These are phyloP conservation scores for Elephantulus edwardii DNA, from an alignment of 2,113 vertebrate species.

Conservation along the genomic window DNA sequence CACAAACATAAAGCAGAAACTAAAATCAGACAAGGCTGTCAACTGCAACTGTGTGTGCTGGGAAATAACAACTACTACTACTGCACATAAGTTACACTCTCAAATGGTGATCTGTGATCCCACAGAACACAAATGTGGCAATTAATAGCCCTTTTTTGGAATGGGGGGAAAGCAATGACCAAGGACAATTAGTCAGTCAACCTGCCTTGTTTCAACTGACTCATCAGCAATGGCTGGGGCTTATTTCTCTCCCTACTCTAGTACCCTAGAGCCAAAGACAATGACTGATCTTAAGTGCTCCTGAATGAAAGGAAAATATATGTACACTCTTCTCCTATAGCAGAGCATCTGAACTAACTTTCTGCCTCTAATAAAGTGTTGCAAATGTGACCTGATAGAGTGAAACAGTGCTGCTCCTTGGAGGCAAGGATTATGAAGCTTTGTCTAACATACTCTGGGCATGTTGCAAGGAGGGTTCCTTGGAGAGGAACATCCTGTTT, in stretches of 20 bases:
- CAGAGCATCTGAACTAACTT: background rate
- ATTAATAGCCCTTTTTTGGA: background rate
- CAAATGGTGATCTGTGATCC: background rate
- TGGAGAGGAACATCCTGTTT: no score
- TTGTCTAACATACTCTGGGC: no score
- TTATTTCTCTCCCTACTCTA: background rate
- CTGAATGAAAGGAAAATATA: background rate
- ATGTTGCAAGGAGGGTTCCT: no score
- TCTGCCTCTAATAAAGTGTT: slow-evolving; percentile 17
- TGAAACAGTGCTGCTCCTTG: no score
- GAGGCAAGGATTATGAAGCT: no score
- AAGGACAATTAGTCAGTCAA: background rate
- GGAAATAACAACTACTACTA: background rate
- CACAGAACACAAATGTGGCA: background rate
- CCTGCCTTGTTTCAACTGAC: background rate
- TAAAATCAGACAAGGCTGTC: background rate
- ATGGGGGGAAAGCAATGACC: background rate
- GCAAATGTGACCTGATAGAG: background rate
- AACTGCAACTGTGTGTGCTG: background rate
- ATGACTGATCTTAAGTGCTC: background rate
- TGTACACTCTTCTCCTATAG: background rate
- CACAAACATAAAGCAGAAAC: background rate
- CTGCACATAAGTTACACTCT: background rate
- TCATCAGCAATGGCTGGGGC: background rate
- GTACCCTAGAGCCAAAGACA: slow-evolving; percentile 16